These are phyloP conservation scores for Nothoprocta perdicaria DNA, from an alignment of 2,113 vertebrate genomes.

Conservation along the genomic window DNA sequence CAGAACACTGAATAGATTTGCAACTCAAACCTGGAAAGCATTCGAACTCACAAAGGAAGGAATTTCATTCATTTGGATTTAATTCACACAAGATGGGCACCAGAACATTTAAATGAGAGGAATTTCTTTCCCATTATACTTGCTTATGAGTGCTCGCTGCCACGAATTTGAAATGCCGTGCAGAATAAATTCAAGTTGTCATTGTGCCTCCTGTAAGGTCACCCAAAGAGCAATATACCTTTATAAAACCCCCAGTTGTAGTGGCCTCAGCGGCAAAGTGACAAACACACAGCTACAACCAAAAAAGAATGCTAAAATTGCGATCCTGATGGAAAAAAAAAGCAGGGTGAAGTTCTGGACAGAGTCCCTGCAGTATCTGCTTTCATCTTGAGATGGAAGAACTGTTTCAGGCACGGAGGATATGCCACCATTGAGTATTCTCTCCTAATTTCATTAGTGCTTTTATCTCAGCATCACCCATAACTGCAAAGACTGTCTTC, in stretches of 20 bases:
- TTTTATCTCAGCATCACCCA: neutral
- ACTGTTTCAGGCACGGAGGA: neutral
- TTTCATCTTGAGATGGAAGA: neutral
- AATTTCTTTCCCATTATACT: conserved; percentile 50
- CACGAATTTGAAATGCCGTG: conserved; percentile 17
- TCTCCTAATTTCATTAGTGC: neutral
- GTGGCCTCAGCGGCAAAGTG: neutral
- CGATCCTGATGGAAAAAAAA: neutral
- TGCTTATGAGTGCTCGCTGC: conserved; percentile 29
- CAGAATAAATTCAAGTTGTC: conserved; percentile 49
- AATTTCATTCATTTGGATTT: conserved; percentile 27
- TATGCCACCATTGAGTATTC: neutral
- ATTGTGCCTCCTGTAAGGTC: conserved; percentile 17
- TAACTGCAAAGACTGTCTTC: neutral
- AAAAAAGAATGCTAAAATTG: neutral
- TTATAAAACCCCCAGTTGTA: neutral
- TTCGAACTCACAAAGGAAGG: conserved; percentile 17
- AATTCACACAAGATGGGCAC: conserved; percentile 43
- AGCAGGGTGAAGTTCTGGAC: neutral
- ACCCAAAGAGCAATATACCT: conserved; percentile 10
- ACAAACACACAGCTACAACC: neutral
- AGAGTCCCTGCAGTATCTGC: neutral
- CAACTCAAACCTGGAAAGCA: conserved; percentile 22
- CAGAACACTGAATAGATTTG: neutral
- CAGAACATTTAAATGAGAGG: conserved; percentile 47